Base-by-base conservation (phyloP, 2,888 invertebrate genomes). In the Lepidonotus clava region DNA sequence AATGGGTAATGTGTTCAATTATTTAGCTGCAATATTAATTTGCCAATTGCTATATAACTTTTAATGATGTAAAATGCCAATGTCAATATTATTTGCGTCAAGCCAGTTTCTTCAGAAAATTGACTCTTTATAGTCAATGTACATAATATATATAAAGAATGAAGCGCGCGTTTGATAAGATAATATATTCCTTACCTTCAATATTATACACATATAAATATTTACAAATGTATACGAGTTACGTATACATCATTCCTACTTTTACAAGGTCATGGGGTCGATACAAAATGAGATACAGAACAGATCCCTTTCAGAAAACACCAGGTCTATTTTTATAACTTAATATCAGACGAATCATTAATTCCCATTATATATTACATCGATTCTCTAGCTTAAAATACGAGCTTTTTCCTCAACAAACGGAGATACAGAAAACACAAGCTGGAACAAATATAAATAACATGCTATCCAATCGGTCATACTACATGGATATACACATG, bases 341-440 rank as follows among this genome's bases (percentile, higher is more conserved):
- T 61, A 61, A 28, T 28, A 61, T 28, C 61, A 28, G 1, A 5
- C 4, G 28, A 28, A 61, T 28, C 24, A 28, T 11, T 24, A 28
- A 28, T 28, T 28, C 1, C 28, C 1, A 28, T 61, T 61, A 1
- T 28, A n/a, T 61, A 28, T 61, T 11, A 4, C 14, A 4, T 28
- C 28, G 11, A 61, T 28, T 5, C n/a, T 18, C n/a, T 0, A 61
- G 5, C 28, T 61, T 11, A 61, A 61, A 61, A 61, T 11, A 61
- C 24, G 56, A 14, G n/a, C 28, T 28, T 32, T 28, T 61, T 24
- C 28, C 11, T 28, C 28, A 11, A 6, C 46, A 46, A 46, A 46
- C 46, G 61, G 61, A 61, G 61, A 28, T 61, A 61, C 4, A 61
- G 61, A 61, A 61, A 61, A 61, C 61, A 61, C 61, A 61, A 61